These are phyloP conservation scores for Nomia melanderi DNA, from an alignment of 1,140 invertebrate genomes.

Conservation along the genomic window DNA sequence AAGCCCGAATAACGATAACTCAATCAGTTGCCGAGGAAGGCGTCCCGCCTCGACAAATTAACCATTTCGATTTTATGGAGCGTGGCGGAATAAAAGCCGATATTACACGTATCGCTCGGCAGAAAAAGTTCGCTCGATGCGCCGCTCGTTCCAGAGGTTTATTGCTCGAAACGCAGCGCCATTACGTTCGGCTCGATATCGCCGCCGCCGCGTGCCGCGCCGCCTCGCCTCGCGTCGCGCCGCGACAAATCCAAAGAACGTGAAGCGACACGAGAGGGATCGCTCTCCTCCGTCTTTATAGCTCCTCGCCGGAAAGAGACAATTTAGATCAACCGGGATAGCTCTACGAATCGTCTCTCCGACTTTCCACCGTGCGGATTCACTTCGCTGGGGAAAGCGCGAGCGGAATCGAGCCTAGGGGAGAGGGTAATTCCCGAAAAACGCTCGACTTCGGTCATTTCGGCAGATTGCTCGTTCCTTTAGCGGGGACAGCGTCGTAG, in stretches of 20 bases:
- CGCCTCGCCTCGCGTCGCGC: background rate
- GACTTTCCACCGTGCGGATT: background rate
- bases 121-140: constrained; percentile 23
- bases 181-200: constrained; percentile 15
- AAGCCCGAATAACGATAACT: constrained; percentile 33
- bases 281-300: background rate
- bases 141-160: constrained; percentile 40
- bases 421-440: no score
- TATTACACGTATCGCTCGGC: constrained; percentile 48
- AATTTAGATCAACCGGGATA: background rate
- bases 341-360: no score
- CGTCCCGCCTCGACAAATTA: constrained; percentile 50
- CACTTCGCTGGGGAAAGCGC: no score
- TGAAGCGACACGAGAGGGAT: background rate
- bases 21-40: constrained; percentile 32
- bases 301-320: background rate
- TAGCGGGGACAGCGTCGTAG: no score
- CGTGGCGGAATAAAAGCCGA: constrained; percentile 48
- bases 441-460: no score
- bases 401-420: no score
- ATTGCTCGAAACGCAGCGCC: constrained; percentile 25
- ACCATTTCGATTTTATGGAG: constrained; percentile 49
- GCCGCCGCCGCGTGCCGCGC: background rate
- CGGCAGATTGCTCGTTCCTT: no score
- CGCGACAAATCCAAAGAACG: background rate